phyloP scores from a whole-genome alignment of 2,113 vertebrate species.

The Addax nasomaculatus region DNA sequence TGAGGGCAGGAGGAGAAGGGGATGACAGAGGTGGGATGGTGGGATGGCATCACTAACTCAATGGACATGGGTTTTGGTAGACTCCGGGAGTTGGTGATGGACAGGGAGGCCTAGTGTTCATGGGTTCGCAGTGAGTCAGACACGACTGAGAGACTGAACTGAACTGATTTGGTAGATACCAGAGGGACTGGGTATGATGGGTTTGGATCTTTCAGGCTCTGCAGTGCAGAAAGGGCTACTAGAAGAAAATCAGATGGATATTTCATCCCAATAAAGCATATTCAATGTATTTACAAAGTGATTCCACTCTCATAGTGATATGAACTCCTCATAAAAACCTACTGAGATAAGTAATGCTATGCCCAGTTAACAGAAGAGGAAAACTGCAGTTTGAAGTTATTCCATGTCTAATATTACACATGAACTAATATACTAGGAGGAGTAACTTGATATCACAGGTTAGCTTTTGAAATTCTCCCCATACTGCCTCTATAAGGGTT shows the following conservation, averaged over 20 bases:
- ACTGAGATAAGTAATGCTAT: neutral
- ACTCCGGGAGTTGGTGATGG: neutral
- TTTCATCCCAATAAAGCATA: neutral
- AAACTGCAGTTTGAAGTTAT: neutral
- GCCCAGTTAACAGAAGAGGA: neutral
- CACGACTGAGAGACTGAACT: neutral
- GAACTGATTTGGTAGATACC: neutral
- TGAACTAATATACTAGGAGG: neutral
- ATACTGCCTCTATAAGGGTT: neutral
- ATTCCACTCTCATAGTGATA: neutral
- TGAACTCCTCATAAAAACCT: neutral
- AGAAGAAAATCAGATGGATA: neutral
- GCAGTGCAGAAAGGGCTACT: neutral
- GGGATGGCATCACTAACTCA: neutral
- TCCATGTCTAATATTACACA: neutral
- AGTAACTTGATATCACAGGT: neutral
- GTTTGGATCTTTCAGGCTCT: neutral
- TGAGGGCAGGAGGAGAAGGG: neutral
- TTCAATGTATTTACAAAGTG: neutral
- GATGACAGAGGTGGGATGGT: neutral
- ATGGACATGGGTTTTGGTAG: neutral
- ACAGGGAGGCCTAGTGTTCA: neutral
- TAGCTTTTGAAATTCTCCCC: neutral
- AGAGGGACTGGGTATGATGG: neutral
- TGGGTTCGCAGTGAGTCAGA: neutral